phyloP scores from a whole-genome alignment of 2,113 vertebrate species.

The Passer montanus region DNA sequence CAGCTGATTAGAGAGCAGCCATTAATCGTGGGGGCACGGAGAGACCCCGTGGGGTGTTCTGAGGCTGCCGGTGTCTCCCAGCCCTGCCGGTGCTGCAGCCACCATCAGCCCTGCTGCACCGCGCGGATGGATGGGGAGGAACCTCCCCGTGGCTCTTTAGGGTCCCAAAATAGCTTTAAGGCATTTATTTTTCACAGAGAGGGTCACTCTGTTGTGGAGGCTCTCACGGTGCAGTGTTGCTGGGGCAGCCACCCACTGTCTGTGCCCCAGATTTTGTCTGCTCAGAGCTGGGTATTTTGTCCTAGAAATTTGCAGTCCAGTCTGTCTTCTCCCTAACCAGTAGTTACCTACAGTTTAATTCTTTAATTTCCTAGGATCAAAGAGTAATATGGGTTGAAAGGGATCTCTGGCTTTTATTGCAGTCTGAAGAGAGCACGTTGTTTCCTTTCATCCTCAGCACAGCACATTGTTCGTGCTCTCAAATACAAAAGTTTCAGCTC shows the following conservation, averaged over 20 bases:
- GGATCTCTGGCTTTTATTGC: neutral
- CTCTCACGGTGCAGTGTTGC: neutral
- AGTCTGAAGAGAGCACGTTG: neutral
- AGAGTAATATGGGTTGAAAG: neutral
- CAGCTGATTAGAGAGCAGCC: neutral
- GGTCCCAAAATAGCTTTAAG: neutral
- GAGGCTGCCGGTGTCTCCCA: neutral
- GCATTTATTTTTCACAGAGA: neutral
- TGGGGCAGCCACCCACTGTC: neutral
- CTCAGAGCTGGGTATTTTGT: neutral
- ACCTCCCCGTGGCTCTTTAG: neutral
- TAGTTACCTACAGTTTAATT: neutral
- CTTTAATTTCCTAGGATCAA: neutral
- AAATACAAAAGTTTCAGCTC: neutral
- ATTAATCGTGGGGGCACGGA: neutral
- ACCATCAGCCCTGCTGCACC: fast-evolving
- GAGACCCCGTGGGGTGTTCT: neutral
- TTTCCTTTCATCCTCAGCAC: neutral
- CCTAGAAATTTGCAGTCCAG: neutral
- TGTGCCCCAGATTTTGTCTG: neutral
- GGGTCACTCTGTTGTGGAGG: neutral
- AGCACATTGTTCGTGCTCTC: neutral
- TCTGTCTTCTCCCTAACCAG: neutral
- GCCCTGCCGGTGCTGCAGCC: neutral
- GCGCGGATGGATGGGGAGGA: neutral